Base-by-base conservation (phyloP, 53 echinoderm and acorn worm species). In the Paracentrotus lividus region DNA sequence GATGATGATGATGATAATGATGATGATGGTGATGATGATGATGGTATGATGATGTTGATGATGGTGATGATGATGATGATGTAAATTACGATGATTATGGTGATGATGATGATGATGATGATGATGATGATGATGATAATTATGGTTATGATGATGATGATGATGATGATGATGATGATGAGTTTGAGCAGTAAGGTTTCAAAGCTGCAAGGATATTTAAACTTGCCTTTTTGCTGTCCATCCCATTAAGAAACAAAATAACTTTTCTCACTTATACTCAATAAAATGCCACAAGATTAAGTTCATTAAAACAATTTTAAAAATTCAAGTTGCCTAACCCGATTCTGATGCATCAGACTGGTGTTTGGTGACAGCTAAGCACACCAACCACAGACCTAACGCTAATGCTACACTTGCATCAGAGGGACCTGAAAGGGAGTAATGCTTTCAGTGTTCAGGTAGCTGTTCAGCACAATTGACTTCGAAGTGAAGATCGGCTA, bases 371-470 rank as follows among this genome's bases (percentile, higher is more conserved):
- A 47, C 81, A 81, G 49, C 81, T 81, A 45, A 81, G 81, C 47
- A 81, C 49, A 47, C 27, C 81, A 77, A n/a, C 43, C 44, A 81
- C 81, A 81, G 45, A 81, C 81, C 44, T 81, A 44, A 47, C 36
- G n/a, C 49, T 26, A n/a, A 47, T 21, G 34, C 77, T 77, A 42
- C 42, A 42, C 31, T 47, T 45, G 81, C 49, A 81, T 81, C 81
- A 81, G 81, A 81, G 72, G 40, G 72, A 38, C 32, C 47, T 81
- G 45, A n/a, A 9, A 47, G 56, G 56, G 23, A 38, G 56, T 86
- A 86, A 86, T 86, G 86, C 86, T 86, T 86, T 86, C 54, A 56
- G 56, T 86, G 86, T 86, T 86, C 86, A 86, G 86, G 86, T 86
- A 86, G 86, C 86, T 54, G 86, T 34, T 86, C 5, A 55, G 86